phyloP scores from a whole-genome alignment of 2,113 vertebrate species.

The Atractosteus spatula region DNA sequence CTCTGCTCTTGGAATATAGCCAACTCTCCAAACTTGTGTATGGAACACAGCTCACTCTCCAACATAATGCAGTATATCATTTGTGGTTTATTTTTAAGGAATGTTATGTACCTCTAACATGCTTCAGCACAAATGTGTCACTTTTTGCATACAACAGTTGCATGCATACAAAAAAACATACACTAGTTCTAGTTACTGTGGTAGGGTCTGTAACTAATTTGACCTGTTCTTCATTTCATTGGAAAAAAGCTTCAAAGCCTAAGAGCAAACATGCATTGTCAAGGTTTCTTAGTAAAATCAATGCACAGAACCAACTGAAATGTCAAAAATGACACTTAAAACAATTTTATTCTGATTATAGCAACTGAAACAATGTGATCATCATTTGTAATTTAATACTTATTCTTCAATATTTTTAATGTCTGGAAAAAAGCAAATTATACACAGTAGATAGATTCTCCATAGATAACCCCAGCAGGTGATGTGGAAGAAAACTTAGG shows the following conservation, averaged over 20 bases:
- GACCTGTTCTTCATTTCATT: no score
- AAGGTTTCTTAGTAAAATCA: no score
- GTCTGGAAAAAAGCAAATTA: not conserved
- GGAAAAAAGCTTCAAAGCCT: no score
- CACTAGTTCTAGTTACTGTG: not conserved
- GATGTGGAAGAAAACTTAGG: not conserved
- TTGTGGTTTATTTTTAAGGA: constrained; percentile 21
- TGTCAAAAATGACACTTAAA: no score
- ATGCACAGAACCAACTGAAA: no score
- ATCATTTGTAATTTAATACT: not conserved
- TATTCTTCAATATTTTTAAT: not conserved
- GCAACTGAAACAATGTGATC: not conserved
- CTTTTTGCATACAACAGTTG: no score
- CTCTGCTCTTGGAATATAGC: not conserved
- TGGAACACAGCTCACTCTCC: not conserved
- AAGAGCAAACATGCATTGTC: no score
- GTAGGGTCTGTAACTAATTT: no score
- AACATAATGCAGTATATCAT: constrained; percentile 29
- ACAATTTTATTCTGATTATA: not conserved
- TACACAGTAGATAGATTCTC: not conserved
- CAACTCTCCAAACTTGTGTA: not conserved
- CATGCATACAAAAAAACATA: not conserved
- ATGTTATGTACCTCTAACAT: not conserved
- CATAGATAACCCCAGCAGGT: not conserved
- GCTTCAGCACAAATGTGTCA: not conserved